These are phyloP conservation scores for Tridacna crocea DNA, from an alignment of 2,888 invertebrate genomes.

Conservation along the genomic window DNA sequence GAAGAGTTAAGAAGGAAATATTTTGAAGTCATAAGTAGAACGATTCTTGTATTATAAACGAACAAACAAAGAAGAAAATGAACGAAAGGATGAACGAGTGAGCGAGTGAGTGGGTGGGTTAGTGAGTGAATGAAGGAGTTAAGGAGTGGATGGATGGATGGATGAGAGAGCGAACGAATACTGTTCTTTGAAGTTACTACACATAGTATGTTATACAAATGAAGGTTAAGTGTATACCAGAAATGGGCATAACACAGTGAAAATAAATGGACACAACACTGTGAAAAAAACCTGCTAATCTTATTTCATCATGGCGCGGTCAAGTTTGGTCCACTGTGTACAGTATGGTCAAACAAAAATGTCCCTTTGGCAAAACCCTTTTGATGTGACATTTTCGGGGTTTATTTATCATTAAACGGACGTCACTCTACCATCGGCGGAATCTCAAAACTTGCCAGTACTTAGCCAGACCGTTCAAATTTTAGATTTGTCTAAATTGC, in stretches of 20 bases:
- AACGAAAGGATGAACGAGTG: background rate
- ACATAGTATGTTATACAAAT: too few species aligned
- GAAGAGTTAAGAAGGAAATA: background rate
- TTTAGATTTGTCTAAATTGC: too few species aligned
- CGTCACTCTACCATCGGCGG: background rate
- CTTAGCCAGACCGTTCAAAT: too few species aligned
- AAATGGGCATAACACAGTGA: too few species aligned
- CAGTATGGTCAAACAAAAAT: constrained; percentile 12
- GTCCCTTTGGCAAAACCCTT: constrained; percentile 6
- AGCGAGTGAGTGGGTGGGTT: background rate
- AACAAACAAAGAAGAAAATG: too few species aligned
- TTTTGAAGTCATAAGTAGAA: background rate
- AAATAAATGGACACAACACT: too few species aligned
- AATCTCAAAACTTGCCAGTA: too few species aligned
- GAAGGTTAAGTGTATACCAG: too few species aligned
- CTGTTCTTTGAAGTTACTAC: too few species aligned
- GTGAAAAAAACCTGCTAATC: too few species aligned
- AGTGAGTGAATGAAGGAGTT: background rate
- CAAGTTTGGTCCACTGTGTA: background rate
- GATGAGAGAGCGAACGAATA: too few species aligned
- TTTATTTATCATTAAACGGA: background rate
- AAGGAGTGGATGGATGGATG: too few species aligned
- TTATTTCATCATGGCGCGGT: background rate
- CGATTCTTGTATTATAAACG: background rate
- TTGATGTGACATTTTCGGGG: constrained; percentile 4